phyloP scores from a whole-genome alignment of 64 coral and sea anemone species.

The Anthopleura sola region DNA sequence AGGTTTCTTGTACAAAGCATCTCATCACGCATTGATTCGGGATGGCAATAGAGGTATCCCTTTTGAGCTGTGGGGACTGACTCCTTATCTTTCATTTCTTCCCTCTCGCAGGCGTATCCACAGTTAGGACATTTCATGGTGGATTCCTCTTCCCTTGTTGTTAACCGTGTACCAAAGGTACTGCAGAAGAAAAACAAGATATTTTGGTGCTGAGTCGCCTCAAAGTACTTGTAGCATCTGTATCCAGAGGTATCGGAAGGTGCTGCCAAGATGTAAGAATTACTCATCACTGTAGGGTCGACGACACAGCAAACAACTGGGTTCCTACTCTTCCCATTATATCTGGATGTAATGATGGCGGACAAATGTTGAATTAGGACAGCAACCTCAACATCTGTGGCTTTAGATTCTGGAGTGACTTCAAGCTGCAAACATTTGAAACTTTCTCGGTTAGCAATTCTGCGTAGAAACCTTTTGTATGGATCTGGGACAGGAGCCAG shows the following conservation, averaged over 20 bases:
- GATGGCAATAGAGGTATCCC: slow-evolving; percentile 34
- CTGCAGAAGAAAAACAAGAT: not conserved
- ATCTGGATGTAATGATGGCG: slow-evolving; percentile 41
- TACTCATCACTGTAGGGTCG: not conserved
- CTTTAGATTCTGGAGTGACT: slow-evolving; percentile 51
- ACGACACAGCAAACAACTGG: not conserved
- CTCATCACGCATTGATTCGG: not conserved
- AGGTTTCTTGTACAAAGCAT: slow-evolving; percentile 37
- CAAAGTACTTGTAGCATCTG: not conserved
- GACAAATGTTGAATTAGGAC: slow-evolving; percentile 52
- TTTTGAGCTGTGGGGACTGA: not conserved
- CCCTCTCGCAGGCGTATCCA: not conserved
- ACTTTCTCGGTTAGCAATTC: slow-evolving; percentile 48
- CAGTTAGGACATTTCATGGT: slow-evolving; percentile 22
- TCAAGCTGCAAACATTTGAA: slow-evolving; percentile 36
- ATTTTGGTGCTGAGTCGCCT: not conserved
- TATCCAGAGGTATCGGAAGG: not conserved
- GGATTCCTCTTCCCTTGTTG: not conserved
- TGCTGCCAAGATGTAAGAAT: not conserved
- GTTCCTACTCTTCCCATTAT: slow-evolving; percentile 11
- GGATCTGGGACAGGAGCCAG: slow-evolving; percentile 12
- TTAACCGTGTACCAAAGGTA: not conserved
- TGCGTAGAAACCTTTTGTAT: slow-evolving; percentile 39
- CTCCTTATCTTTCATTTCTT: not conserved
- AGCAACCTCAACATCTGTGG: slow-evolving; percentile 62